Evolutionary conservation across 2,888 invertebrate genomes (phyloP).

Genomic region (Thysanoteuthis rhombus): DNA sequence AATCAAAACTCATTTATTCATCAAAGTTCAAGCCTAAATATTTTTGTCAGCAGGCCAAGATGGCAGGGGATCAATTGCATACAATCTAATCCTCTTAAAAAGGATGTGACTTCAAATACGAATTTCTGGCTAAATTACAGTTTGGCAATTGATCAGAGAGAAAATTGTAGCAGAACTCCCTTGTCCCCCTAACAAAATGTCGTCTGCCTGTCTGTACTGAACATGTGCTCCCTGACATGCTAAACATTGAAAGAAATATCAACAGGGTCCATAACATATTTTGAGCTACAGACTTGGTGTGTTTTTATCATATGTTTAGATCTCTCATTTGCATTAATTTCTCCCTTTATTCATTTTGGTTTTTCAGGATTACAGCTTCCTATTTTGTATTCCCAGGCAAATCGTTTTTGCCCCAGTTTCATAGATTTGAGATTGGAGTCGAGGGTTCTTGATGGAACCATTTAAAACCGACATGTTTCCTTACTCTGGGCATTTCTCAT

Average conservation of each 20-base stretch:
- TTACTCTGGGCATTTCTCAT: neutral
- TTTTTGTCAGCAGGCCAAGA: neutral
- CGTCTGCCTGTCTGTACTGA: neutral
- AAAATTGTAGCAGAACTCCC: too few species aligned
- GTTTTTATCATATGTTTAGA: neutral
- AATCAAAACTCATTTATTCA: neutral
- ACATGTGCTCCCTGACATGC: neutral
- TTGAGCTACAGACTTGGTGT: neutral
- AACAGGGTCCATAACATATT: neutral
- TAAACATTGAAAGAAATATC: neutral
- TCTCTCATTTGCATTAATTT: neutral
- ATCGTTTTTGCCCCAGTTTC: neutral
- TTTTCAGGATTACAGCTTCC: neutral
- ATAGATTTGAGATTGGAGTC: neutral
- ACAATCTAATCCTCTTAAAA: neutral
- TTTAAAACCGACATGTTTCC: neutral
- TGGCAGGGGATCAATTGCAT: neutral
- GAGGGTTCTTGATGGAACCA: neutral
- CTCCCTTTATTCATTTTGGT: neutral
- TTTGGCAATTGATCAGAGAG: neutral
- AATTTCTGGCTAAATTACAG: neutral
- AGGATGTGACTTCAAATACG: neutral
- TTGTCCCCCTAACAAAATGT: neutral
- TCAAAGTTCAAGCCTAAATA: neutral
- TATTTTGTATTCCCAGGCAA: neutral